Conservation (phyloP, 2,113 vertebrate genomes). For the Canis aureus region DNA sequence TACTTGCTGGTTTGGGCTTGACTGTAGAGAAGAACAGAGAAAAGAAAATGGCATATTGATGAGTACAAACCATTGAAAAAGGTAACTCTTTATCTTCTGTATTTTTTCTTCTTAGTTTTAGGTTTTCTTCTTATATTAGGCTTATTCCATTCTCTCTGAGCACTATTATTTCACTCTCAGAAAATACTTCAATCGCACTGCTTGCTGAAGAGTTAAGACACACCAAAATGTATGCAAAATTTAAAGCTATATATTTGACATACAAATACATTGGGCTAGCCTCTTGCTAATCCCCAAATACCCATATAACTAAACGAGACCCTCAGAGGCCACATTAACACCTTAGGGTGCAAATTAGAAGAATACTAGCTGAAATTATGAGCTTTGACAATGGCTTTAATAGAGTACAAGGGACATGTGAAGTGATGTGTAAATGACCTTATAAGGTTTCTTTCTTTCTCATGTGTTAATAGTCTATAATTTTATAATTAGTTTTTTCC, state of each 20-base stretch:
- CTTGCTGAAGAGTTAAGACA: slow-evolving; percentile 10
- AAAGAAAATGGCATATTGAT: slow-evolving; percentile 51
- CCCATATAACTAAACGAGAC: background rate
- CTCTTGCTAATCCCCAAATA: background rate
- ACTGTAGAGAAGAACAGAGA: slow-evolving; percentile 70
- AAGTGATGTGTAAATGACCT: background rate
- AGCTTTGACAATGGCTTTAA: background rate
- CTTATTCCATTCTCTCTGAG: background rate
- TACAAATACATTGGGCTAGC: background rate
- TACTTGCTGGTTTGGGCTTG: slow-evolving; percentile 82
- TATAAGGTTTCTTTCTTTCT: slow-evolving; percentile 22
- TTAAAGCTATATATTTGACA: background rate
- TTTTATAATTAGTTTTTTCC: slow-evolving; percentile 27
- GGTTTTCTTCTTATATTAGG: background rate
- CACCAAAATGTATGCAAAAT: background rate
- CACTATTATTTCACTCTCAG: background rate
- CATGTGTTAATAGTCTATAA: background rate
- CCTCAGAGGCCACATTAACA: background rate
- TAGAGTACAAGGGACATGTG: background rate
- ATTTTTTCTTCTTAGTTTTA: slow-evolving; percentile 4
- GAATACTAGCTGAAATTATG: background rate
- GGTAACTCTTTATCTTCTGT: background rate
- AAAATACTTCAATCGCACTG: background rate
- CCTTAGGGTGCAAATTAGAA: background rate
- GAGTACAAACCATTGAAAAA: background rate